Conservation (phyloP, 2,797 vertebrate species). For the Crenuchus spilurus region DNA sequence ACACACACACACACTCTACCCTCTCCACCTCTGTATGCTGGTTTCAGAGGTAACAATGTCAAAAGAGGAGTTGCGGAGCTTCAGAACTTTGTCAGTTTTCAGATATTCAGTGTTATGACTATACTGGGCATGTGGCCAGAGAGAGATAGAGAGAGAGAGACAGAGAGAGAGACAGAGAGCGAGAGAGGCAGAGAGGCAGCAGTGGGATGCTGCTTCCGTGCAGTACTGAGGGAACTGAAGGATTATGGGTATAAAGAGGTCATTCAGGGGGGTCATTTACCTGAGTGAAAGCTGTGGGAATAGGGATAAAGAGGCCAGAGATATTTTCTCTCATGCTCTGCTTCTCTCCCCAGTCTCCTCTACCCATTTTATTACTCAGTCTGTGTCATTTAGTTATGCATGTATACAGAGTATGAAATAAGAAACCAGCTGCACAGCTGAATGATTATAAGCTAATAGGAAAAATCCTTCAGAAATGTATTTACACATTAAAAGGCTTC, state of each 20-base stretch:
- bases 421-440: too few relatives aligned
- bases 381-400: background rate
- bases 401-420: background rate
- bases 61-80: background rate
- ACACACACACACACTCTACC: background rate
- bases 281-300: background rate
- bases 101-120: conserved; percentile 3
- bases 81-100: conserved; percentile 15
- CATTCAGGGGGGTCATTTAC: conserved; percentile 29
- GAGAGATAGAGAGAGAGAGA: background rate
- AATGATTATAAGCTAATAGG: too few relatives aligned
- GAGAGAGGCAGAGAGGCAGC: conserved; percentile 8
- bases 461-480: too few relatives aligned
- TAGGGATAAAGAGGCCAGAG: conserved; percentile 10
- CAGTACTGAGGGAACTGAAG: conserved; percentile 3
- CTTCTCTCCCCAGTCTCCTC: background rate
- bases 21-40: background rate
- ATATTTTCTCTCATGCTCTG: background rate
- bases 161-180: background rate
- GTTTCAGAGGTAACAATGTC: background rate
- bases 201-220: conserved; percentile 22
- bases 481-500: too few relatives aligned
- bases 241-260: conserved; percentile 33
- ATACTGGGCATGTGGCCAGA: conserved; percentile 10
- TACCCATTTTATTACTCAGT: background rate